phyloP scores from a whole-genome alignment of 2,888 invertebrate species.

The Metacarcinus magister region DNA sequence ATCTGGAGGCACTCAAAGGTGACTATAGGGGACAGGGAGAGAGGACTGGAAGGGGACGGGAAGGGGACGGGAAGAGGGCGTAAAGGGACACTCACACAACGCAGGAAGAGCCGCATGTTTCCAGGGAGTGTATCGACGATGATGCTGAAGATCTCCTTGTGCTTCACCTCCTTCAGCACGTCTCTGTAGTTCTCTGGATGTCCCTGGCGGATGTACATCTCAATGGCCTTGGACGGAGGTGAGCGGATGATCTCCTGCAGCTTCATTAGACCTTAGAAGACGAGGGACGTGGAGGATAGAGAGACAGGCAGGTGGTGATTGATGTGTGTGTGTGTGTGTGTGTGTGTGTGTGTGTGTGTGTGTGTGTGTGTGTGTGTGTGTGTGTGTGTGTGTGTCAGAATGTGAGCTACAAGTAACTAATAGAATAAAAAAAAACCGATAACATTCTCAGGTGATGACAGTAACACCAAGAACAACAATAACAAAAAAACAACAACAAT shows the following conservation, averaged over 20 bases:
- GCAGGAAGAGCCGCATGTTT: slow-evolving; percentile 85
- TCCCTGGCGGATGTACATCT: slow-evolving; percentile 85
- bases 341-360: too few relatives aligned
- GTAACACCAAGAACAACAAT: too few relatives aligned
- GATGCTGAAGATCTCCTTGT: slow-evolving; percentile 85
- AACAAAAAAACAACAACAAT: too few relatives aligned
- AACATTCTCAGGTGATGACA: too few relatives aligned
- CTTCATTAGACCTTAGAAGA: slow-evolving; percentile 90
- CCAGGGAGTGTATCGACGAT: slow-evolving; percentile 85
- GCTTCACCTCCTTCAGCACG: slow-evolving; percentile 85
- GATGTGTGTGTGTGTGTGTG: too few relatives aligned
- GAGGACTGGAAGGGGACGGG: too few relatives aligned
- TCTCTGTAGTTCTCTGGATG: slow-evolving; percentile 84
- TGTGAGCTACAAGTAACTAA: too few relatives aligned
- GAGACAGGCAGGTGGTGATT: background rate
- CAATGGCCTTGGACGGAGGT: slow-evolving; percentile 87
- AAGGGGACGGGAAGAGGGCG: too few relatives aligned
- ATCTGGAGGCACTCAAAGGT: background rate
- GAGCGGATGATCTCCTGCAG: slow-evolving; percentile 92
- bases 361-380: too few relatives aligned
- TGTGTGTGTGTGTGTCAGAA: too few relatives aligned
- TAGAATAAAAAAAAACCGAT: too few relatives aligned
- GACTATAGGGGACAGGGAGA: background rate
- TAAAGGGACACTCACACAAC: slow-evolving; percentile 84
- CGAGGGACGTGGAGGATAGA: background rate